phyloP scores from a whole-genome alignment of 2,888 invertebrate genomes.

The Mythimna vitellina region DNA sequence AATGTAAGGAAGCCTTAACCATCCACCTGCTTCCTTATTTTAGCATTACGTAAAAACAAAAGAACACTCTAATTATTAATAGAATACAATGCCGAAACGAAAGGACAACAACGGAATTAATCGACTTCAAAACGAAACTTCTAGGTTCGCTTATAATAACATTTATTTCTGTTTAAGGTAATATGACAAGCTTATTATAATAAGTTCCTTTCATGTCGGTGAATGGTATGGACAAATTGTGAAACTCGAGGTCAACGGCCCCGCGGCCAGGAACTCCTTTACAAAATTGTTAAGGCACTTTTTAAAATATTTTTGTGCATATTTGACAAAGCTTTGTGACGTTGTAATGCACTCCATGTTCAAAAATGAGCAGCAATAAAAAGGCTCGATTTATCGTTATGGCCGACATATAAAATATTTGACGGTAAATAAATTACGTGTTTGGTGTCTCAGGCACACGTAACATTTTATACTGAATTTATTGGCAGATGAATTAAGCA shows the following conservation, averaged over 20 bases:
- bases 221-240: conserved; percentile 67
- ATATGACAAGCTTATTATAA: conserved; percentile 58
- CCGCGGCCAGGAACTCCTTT: conserved; percentile 53
- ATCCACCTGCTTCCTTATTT: neutral
- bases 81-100: neutral
- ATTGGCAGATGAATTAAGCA: conserved; percentile 51
- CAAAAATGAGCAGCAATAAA: conserved; percentile 57
- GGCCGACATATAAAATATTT: conserved; percentile 55
- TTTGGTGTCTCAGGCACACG: conserved; percentile 31
- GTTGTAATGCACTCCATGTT: conserved; percentile 61
- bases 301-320: conserved; percentile 65
- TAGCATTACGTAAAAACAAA: conserved; percentile 3
- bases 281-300: conserved; percentile 55
- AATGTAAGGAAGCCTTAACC: conserved; percentile 6
- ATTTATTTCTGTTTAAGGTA: conserved; percentile 35
- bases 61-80: conserved; percentile 17
- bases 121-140: conserved; percentile 9
- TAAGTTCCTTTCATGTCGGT: conserved; percentile 61
- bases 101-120: conserved; percentile 7
- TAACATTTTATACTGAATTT: conserved; percentile 53
- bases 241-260: conserved; percentile 67
- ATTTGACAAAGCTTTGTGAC: conserved; percentile 64
- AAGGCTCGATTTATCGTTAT: conserved; percentile 57
- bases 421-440: conserved; percentile 56
- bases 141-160: neutral